Conservation (phyloP, 2,797 vertebrate genomes). For the Artibeus lituratus region DNA sequence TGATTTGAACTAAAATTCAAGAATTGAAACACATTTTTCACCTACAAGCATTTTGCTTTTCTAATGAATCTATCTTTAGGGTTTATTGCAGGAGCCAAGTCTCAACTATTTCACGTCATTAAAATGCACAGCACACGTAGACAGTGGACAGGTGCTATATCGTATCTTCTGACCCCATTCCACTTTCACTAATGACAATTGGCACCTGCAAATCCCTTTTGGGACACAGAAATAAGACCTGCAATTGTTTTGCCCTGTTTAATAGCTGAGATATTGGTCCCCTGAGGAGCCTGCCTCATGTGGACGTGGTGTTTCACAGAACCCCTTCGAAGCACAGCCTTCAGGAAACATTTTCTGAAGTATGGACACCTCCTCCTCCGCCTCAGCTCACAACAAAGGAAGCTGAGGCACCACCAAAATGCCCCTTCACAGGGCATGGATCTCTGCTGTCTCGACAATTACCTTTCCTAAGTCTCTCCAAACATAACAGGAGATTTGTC, state of each 20-base stretch:
- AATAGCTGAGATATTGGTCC: neutral
- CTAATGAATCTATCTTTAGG: conserved; percentile 23
- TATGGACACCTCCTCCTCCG: neutral
- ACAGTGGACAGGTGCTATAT: conserved; percentile 26
- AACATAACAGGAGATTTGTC: neutral
- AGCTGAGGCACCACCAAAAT: neutral
- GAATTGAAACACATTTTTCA: neutral
- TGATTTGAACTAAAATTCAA: conserved; percentile 27
- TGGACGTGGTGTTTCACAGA: neutral
- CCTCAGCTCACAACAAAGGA: neutral
- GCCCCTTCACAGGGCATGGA: neutral
- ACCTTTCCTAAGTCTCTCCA: neutral
- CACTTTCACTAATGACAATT: conserved; percentile 33
- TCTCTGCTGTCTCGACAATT: neutral
- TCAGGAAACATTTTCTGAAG: neutral
- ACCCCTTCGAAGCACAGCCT: neutral
- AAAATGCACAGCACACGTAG: neutral
- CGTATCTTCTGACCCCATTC: neutral
- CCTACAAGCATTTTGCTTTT: conserved; percentile 2
- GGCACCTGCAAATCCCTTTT: neutral
- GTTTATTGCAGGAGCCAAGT: neutral
- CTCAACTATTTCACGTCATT: conserved; percentile 7
- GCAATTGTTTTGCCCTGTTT: neutral
- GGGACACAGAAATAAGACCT: neutral
- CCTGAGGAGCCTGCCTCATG: neutral